A percentile compares a stretch with the other conserved stretches of the same genome.
These are phyloP conservation scores for Dryococelus australis DNA, from an alignment of 2,888 invertebrate genomes.

Conservation along the genomic window DNA sequence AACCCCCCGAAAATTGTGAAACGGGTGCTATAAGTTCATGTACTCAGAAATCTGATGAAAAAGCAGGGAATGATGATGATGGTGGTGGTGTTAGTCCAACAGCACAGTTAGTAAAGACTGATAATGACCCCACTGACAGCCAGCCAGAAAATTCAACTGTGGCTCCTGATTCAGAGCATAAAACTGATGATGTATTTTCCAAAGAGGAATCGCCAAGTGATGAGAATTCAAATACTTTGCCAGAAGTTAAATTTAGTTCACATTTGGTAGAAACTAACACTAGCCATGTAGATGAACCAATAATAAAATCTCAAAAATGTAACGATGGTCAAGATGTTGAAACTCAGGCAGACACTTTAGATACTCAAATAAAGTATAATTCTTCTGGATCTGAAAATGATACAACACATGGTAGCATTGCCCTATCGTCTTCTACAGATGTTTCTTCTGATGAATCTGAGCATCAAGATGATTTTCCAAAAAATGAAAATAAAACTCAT, in stretches of 20 bases:
- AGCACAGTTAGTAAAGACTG: not conserved
- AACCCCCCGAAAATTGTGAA: not conserved
- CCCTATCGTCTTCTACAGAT: slow-evolving; percentile 31
- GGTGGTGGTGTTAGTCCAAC: slow-evolving; percentile 34
- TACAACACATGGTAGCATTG: slow-evolving; percentile 24
- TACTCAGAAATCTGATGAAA: slow-evolving; percentile 35
- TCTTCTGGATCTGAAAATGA: slow-evolving; percentile 35
- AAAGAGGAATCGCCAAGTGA: not conserved
- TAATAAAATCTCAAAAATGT: not conserved
- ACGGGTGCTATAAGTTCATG: not conserved
- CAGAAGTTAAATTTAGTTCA: not conserved
- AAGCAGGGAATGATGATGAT: slow-evolving; percentile 31
- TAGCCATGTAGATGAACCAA: not conserved
- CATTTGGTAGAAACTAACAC: not conserved
- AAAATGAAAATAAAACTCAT: slow-evolving; percentile 28
- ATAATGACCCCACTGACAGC: not conserved
- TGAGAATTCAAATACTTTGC: slow-evolving; percentile 5
- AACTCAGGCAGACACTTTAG: slow-evolving; percentile 38
- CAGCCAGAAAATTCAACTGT: not conserved
- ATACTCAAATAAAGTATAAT: slow-evolving; percentile 38
- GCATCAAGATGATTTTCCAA: slow-evolving; percentile 30
- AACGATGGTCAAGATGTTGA: not conserved
- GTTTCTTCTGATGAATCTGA: slow-evolving; percentile 37
- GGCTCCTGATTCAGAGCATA: not conserved
- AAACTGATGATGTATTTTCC: not conserved